A percentile compares a stretch with the other conserved stretches of the same genome.
These are phyloP conservation scores for Drosophila hawaiiensis DNA, from an alignment of 2,888 invertebrate species.

Conservation along the genomic window DNA sequence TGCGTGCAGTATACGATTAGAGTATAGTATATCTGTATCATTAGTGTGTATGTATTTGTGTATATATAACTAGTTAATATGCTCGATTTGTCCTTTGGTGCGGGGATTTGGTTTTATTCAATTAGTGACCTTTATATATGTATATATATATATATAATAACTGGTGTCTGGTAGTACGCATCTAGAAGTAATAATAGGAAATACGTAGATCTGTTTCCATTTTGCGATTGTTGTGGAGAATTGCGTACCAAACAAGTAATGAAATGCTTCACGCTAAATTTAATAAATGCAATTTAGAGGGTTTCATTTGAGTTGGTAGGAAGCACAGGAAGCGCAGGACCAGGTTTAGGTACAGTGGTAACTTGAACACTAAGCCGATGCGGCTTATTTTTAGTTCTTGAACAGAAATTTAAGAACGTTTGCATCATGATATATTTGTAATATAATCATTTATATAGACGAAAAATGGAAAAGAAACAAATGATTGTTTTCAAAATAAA, in stretches of 20 bases:
- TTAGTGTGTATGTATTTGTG: constrained; percentile 5
- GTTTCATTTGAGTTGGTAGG: background rate
- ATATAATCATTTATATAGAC: background rate
- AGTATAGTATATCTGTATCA: constrained; percentile 16
- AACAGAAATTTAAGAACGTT: background rate
- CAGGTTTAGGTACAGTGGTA: background rate
- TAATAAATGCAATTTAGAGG: constrained; percentile 50
- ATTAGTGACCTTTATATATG: constrained; percentile 9
- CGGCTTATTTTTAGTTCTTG: background rate
- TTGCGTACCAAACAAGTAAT: constrained; percentile 34
- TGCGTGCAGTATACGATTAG: constrained; percentile 36
- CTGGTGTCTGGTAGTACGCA: constrained; percentile 8
- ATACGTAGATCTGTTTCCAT: constrained; percentile 1
- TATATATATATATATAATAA: background rate
- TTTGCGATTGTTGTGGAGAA: constrained; percentile 23
- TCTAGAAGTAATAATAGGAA: constrained; percentile 1
- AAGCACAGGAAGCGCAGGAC: background rate
- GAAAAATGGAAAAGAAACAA: background rate
- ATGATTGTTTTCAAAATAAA: background rate
- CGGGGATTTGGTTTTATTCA: constrained; percentile 42
- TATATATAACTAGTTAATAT: constrained; percentile 54
- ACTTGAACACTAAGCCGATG: background rate
- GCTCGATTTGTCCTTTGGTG: constrained; percentile 70
- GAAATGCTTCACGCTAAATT: constrained; percentile 24
- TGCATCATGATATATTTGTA: background rate